Evolutionary conservation across 1,140 invertebrate species (phyloP).

Genomic region (Gyrodactylus salaris): DNA sequence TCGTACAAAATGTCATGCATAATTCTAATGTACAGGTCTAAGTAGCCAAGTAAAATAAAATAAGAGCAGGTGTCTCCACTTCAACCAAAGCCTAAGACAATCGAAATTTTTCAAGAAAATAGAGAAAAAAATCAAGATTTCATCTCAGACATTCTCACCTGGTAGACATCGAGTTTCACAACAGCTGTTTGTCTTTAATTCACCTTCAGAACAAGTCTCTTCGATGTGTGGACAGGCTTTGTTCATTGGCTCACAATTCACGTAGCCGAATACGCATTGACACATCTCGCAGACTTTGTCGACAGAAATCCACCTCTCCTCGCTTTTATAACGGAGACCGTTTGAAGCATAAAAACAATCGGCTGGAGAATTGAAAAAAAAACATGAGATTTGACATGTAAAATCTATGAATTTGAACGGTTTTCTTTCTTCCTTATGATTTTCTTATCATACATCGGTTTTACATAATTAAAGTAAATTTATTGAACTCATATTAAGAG

Average conservation of each 20-base stretch:
- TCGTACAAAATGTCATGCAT: too few species aligned
- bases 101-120: not conserved
- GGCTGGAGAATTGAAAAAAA: not conserved
- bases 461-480: too few species aligned
- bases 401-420: too few species aligned
- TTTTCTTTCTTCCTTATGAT: too few species aligned
- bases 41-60: too few species aligned
- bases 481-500: too few species aligned
- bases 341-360: not conserved
- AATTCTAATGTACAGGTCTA: too few species aligned
- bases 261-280: not conserved
- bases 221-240: not conserved
- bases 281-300: not conserved
- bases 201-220: not conserved
- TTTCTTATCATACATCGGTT: too few species aligned
- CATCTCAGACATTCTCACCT: not conserved
- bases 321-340: not conserved
- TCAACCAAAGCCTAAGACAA: too few species aligned
- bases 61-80: too few species aligned
- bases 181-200: not conserved
- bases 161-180: not conserved
- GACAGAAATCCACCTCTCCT: not conserved
- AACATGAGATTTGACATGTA: too few species aligned
- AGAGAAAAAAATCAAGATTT: not conserved
- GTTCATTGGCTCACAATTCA: not conserved